Percentiles rank a stretch among this genome's conserved stretches.
These are phyloP conservation scores for Thumatha senex DNA, from an alignment of 2,888 invertebrate species.

Conservation along the genomic window DNA sequence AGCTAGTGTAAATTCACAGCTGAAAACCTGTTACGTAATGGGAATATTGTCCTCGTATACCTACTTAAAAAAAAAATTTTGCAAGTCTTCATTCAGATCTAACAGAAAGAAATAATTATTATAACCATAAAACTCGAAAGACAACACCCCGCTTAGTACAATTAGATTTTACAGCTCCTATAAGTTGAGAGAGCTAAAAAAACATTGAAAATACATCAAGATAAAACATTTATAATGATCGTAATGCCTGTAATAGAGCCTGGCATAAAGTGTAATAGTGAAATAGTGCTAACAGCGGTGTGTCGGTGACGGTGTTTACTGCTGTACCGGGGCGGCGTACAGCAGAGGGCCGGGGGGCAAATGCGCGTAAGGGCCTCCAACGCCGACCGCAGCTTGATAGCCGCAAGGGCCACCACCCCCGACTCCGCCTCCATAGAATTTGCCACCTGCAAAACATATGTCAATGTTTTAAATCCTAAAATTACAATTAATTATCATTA, in stretches of 20 bases:
- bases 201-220: slow-evolving; percentile 29
- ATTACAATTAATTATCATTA: neutral
- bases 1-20: slow-evolving; percentile 20
- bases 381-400: slow-evolving; percentile 87
- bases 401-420: slow-evolving; percentile 84
- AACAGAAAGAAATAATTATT: slow-evolving; percentile 43
- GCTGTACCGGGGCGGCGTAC: slow-evolving; percentile 88
- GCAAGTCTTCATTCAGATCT: slow-evolving; percentile 76
- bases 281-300: slow-evolving; percentile 25
- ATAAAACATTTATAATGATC: slow-evolving; percentile 22
- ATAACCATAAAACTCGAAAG: slow-evolving; percentile 46
- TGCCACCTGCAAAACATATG: slow-evolving; percentile 77
- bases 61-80: slow-evolving; percentile 48
- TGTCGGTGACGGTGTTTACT: slow-evolving; percentile 74
- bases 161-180: slow-evolving; percentile 49
- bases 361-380: slow-evolving; percentile 85
- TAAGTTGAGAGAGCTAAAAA: slow-evolving; percentile 41
- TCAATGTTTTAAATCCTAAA: neutral
- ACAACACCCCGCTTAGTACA: slow-evolving; percentile 44
- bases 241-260: slow-evolving; percentile 25
- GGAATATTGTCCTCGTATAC: slow-evolving; percentile 34
- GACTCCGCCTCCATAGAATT: slow-evolving; percentile 89
- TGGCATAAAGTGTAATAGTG: slow-evolving; percentile 21
- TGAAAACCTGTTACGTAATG: slow-evolving; percentile 31
- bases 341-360: slow-evolving; percentile 81